These are phyloP conservation scores for Archips xylosteana DNA, from an alignment of 2,888 invertebrate species.

Conservation along the genomic window DNA sequence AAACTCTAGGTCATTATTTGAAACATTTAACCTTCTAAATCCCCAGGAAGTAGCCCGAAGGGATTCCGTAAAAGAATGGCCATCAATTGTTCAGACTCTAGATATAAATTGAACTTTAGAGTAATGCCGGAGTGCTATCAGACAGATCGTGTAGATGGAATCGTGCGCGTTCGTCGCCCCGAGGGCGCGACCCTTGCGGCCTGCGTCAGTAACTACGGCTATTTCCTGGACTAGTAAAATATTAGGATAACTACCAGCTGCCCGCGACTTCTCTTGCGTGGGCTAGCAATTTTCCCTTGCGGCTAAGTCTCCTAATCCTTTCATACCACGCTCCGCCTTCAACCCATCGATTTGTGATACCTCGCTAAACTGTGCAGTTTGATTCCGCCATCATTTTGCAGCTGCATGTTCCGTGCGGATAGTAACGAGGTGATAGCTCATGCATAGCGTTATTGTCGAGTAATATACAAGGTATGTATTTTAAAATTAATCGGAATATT, in stretches of 20 bases:
- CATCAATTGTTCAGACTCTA: constrained; percentile 30
- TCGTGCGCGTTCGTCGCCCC: constrained; percentile 63
- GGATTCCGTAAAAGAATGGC: constrained; percentile 36
- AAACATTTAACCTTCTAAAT: constrained; percentile 5
- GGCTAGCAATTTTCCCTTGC: constrained; percentile 20
- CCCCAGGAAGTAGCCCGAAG: constrained; percentile 22
- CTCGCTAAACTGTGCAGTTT: constrained; percentile 28
- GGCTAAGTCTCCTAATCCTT: constrained; percentile 29
- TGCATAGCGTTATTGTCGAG: too few species aligned
- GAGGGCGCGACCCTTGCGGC: constrained; percentile 57
- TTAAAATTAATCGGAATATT: too few species aligned
- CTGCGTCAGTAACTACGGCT: constrained; percentile 41
- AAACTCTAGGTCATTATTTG: not conserved
- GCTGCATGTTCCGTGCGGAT: not conserved
- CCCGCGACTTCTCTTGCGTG: constrained; percentile 26
- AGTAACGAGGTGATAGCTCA: not conserved
- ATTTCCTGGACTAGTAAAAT: constrained; percentile 44
- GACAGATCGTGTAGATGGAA: constrained; percentile 58
- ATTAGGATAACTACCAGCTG: constrained; percentile 31
- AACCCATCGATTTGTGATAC: constrained; percentile 32
- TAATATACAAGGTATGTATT: too few species aligned
- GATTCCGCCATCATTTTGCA: constrained; percentile 3
- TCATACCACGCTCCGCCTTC: constrained; percentile 31
- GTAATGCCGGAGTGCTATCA: constrained; percentile 64
- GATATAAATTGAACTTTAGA: constrained; percentile 42